A percentile compares a stretch with the other conserved stretches of the same genome.
These are phyloP conservation scores for Torymus texanus DNA, from an alignment of 2,888 invertebrate genomes.

Conservation along the genomic window DNA sequence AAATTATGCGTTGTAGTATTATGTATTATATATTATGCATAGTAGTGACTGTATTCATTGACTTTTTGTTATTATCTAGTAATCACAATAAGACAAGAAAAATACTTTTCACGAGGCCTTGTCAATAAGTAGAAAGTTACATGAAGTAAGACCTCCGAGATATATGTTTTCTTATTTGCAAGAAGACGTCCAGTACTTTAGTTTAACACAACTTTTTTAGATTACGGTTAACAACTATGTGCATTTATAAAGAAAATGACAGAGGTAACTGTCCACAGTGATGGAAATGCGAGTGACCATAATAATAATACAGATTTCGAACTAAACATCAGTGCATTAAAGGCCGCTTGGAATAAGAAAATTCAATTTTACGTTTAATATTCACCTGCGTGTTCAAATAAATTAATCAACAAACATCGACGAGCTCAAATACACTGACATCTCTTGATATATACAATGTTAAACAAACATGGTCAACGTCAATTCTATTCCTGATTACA, in stretches of 20 bases:
- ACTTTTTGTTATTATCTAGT: constrained; percentile 9
- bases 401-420: constrained; percentile 5
- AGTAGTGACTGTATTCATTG: constrained; percentile 25
- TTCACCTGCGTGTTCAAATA: not conserved
- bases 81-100: constrained; percentile 42
- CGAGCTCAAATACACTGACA: constrained; percentile 13
- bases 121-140: constrained; percentile 42
- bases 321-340: constrained; percentile 1
- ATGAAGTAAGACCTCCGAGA: constrained; percentile 28
- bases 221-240: constrained; percentile 30
- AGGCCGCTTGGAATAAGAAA: not conserved
- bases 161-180: constrained; percentile 21
- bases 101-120: constrained; percentile 31
- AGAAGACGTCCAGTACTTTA: constrained; percentile 3
- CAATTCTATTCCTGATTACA: constrained; percentile 7
- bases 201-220: constrained; percentile 23
- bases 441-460: constrained; percentile 24
- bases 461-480: constrained; percentile 12
- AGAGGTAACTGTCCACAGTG: not conserved
- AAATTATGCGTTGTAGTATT: constrained; percentile 4
- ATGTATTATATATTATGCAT: not conserved
- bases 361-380: not conserved
- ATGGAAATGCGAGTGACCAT: constrained; percentile 12
- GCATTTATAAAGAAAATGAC: constrained; percentile 14
- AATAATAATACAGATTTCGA: constrained; percentile 25